Evolutionary conservation across 2,113 vertebrate genomes (phyloP), one percentile per base, ranked within the genome.

Genomic region (Brachyistius frenatus): DNA sequence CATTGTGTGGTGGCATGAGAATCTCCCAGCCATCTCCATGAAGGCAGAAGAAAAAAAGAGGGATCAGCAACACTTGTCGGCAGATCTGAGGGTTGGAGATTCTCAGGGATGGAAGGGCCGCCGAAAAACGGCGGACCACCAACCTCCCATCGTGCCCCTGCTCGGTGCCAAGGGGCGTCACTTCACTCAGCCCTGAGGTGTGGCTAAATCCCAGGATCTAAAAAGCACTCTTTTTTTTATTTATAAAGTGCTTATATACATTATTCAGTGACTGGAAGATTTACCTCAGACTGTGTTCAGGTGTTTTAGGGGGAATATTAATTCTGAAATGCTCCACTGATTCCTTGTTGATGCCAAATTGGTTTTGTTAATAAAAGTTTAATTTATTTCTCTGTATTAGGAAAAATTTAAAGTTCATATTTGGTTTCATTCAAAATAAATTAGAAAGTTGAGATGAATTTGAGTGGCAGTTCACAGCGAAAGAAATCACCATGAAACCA

Each of bases 1-100:
- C 87, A 91, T 95, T 95, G 93, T 95, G 85, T 2, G 75, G 78
- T 90, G 89, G 92, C 94, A 93, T 95, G 93, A 94, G 93, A 94
- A 95, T 94, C 91, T 90, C 68, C 80, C 88, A 56, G 88, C 93
- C 88, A 83, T 88, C 91, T 85, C 86, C 58, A 82, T 69, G 65
- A 86, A 85, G 82, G 76, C 86, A 78, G 84, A 89, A 84, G 84
- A 90, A 84, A 91, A 84, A 23, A 76, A 82, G 72, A 86, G 89
- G 91, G 87, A 85, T 85, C 79, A 31, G 89, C 86, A 85, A 81
- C 90, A 93, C 93, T 94, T 93, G 91, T 94, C 86, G 78, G 85
- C 66, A 92, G 88, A 95, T 94, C 93, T 93, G 88, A 94, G 91
- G 69, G 81, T 58, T 54, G 66, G 62, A 71, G 60, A 72, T 86